phyloP scores from a whole-genome alignment of 2,797 vertebrate genomes.

The Uromys caudimaculatus region DNA sequence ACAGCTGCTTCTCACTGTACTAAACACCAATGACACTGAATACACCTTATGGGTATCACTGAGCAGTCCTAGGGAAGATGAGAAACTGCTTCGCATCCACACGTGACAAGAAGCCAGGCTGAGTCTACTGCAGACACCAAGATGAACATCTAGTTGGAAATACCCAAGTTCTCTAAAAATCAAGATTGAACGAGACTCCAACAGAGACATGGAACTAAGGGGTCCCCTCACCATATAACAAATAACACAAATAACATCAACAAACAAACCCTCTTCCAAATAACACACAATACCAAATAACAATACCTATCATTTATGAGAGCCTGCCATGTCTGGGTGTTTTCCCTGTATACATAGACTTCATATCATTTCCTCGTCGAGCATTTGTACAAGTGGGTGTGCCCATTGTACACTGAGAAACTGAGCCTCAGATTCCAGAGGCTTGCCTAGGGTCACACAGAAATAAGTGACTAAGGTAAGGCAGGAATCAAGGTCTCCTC shows the following conservation, averaged over 20 bases:
- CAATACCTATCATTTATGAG: not conserved
- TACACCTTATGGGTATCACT: not conserved
- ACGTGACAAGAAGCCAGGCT: not conserved
- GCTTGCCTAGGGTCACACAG: not conserved
- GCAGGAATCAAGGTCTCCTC: not conserved
- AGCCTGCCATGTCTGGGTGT: not conserved
- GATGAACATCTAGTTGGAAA: not conserved
- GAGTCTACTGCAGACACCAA: not conserved
- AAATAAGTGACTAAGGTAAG: not conserved
- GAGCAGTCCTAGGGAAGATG: not conserved
- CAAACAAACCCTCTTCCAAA: not conserved
- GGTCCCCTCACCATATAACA: not conserved
- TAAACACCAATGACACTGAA: not conserved
- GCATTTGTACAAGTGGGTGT: not conserved
- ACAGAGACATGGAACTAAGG: not conserved
- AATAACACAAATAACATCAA: not conserved
- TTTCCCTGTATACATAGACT: not conserved
- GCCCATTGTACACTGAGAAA: not conserved
- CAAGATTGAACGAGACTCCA: not conserved
- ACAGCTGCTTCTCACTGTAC: not conserved
- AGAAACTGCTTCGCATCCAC: not conserved
- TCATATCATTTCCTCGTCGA: not conserved
- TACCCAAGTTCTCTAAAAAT: conserved; percentile 38
- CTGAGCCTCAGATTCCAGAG: not conserved
- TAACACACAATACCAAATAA: not conserved